Conservation (phyloP, 2,113 vertebrate genomes). For the Uria aalge region DNA sequence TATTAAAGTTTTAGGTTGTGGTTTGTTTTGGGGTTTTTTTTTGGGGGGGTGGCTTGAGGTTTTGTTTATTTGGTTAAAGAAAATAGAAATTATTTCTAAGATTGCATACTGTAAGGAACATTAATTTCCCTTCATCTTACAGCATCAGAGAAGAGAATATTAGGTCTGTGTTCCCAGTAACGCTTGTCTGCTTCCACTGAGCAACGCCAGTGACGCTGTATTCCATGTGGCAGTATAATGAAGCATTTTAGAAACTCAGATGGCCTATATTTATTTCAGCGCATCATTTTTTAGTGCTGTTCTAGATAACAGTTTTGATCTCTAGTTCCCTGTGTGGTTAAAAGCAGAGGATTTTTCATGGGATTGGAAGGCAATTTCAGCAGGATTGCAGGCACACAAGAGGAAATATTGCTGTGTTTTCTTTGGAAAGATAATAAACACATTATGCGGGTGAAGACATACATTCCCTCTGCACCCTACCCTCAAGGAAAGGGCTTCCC, state of each 20-base stretch:
- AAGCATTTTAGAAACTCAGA: background rate
- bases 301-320: background rate
- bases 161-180: background rate
- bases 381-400: background rate
- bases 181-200: background rate
- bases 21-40: accelerated
- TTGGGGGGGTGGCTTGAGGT: background rate
- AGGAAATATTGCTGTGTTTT: background rate
- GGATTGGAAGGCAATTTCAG: background rate
- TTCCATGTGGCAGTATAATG: background rate
- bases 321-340: background rate
- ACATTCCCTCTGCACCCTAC: background rate
- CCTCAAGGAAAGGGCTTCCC: background rate
- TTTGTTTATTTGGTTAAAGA: background rate
- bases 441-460: accelerated
- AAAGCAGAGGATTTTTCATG: background rate
- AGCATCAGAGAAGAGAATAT: background rate
- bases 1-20: background rate
- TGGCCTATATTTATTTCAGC: background rate
- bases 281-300: background rate
- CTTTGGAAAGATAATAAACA: background rate
- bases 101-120: background rate
- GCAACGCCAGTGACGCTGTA: background rate
- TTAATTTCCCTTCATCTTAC: background rate
- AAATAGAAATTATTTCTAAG: background rate